Evolutionary conservation across 2,888 invertebrate species (phyloP).

Genomic region (Margaritifera margaritifera): DNA sequence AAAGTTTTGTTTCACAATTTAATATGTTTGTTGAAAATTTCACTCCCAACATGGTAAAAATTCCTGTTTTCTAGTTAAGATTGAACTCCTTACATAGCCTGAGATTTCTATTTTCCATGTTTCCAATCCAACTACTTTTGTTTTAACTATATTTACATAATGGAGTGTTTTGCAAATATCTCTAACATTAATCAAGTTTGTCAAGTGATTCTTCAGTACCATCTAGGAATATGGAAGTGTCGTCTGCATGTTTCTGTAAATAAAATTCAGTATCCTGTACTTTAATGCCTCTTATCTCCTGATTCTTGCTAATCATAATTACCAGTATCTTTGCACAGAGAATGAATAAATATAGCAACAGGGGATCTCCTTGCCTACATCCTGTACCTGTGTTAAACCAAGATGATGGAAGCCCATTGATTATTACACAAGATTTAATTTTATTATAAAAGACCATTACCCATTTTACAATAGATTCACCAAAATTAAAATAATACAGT

Average conservation of each 20-base stretch:
- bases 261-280: slow-evolving; percentile 5
- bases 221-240: slow-evolving; percentile 13
- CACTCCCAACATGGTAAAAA: too few relatives aligned
- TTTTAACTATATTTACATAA: too few relatives aligned
- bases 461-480: too few relatives aligned
- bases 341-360: slow-evolving; percentile 6
- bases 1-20: too few relatives aligned
- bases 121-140: slow-evolving; percentile 7
- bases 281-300: slow-evolving; percentile 8
- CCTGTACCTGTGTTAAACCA: slow-evolving; percentile 5
- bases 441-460: too few relatives aligned
- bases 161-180: too few relatives aligned
- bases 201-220: slow-evolving; percentile 10
- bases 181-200: slow-evolving; percentile 5
- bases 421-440: not conserved
- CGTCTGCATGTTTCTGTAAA: slow-evolving; percentile 12
- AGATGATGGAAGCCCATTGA: too few relatives aligned
- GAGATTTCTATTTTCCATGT: not conserved
- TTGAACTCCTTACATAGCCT: too few relatives aligned
- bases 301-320: slow-evolving; percentile 8
- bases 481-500: too few relatives aligned
- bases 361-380: slow-evolving; percentile 14
- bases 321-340: slow-evolving; percentile 12
- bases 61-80: too few relatives aligned
- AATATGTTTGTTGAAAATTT: too few relatives aligned